Conservation (phyloP, 2,888 invertebrate species). For the Xylota sylvarum region DNA sequence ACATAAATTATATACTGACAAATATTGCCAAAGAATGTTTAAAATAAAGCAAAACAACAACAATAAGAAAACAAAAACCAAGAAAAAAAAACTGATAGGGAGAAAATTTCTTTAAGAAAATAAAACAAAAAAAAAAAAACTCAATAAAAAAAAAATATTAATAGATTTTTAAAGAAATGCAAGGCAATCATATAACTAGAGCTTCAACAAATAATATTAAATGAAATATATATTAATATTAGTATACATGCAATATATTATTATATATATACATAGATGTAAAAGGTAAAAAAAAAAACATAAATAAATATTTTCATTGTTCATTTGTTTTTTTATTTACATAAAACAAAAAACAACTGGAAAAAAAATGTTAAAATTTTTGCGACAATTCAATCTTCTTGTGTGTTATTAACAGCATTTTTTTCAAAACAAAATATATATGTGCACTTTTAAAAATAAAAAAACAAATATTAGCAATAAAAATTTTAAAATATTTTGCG, state of each 20-base stretch:
- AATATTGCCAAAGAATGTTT: conserved; percentile 68
- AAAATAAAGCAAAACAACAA: conserved; percentile 78
- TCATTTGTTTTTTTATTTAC: conserved; percentile 66
- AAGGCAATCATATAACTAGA: conserved; percentile 85
- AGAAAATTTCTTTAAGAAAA: conserved; percentile 77
- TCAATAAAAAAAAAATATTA: conserved; percentile 77
- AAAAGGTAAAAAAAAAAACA: conserved; percentile 66
- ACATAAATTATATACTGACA: conserved; percentile 61
- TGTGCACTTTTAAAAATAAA: conserved; percentile 58
- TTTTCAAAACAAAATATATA: conserved; percentile 47
- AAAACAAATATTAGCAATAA: conserved; percentile 15
- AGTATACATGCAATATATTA: conserved; percentile 84
- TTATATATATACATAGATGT: conserved; percentile 78
- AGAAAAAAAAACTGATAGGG: conserved; percentile 81
- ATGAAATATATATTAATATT: conserved; percentile 85
- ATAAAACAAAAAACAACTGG: conserved; percentile 52
- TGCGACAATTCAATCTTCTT: conserved; percentile 70
- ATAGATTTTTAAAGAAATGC: conserved; percentile 83
- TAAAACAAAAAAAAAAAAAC: conserved; percentile 66
- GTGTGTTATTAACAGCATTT: conserved; percentile 66
- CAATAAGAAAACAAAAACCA: conserved; percentile 26
- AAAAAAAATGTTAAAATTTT: conserved; percentile 39
- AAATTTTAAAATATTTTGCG: conserved; percentile 34
- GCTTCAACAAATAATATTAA: conserved; percentile 81
- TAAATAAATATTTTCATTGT: conserved; percentile 73